A percentile compares a stretch with the other conserved stretches of the same genome.
phyloP scores from a whole-genome alignment of 2,797 vertebrate genomes.

The Echeneis naucrates region DNA sequence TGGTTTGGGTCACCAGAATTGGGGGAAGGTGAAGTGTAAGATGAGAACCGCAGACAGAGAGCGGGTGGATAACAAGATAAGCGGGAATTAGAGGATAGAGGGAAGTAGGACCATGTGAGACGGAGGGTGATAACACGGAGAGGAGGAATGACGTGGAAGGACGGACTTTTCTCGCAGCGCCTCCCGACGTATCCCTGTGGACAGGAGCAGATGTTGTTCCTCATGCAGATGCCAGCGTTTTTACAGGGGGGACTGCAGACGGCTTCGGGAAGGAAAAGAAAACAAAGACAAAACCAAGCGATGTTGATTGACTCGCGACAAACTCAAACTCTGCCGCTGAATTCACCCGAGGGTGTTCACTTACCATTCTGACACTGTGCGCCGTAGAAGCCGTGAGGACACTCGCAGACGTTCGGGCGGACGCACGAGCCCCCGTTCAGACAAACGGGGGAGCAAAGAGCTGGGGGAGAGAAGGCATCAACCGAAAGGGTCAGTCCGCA shows the following conservation, averaged over 20 bases:
- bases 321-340: no score
- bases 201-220: slow-evolving; percentile 90
- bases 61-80: background rate
- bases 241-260: slow-evolving; percentile 91
- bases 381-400: slow-evolving; percentile 87
- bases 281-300: background rate
- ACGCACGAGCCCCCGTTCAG: slow-evolving; percentile 86
- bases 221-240: slow-evolving; percentile 88
- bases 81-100: background rate
- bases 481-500: background rate
- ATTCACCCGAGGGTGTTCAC: no score
- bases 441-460: slow-evolving; percentile 86
- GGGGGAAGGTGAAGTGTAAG: background rate
- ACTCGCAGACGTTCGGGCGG: slow-evolving; percentile 78
- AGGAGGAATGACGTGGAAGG: background rate
- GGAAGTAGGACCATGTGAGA: background rate
- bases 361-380: slow-evolving; percentile 87
- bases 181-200: slow-evolving; percentile 85
- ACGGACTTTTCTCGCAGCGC: slow-evolving; percentile 92
- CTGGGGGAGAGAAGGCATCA: slow-evolving; percentile 58
- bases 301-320: background rate
- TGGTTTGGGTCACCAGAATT: background rate
- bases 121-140: background rate
- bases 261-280: slow-evolving; percentile 74
- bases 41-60: background rate